A percentile compares a stretch with the other conserved stretches of the same genome.
phyloP scores from a whole-genome alignment of 1,140 invertebrate genomes.

The Zeugodacus cucurbitae region DNA sequence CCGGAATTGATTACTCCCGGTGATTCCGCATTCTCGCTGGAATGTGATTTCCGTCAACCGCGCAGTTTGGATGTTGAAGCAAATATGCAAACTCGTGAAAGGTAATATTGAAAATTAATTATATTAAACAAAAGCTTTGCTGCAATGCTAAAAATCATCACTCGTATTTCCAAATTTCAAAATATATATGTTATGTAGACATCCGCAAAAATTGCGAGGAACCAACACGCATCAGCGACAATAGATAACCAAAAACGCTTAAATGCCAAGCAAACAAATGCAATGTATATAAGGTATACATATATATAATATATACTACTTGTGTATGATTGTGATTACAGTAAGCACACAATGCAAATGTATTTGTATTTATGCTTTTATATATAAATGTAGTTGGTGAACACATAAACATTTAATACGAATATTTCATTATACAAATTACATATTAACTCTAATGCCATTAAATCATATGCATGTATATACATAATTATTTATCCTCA shows the following conservation, averaged over 20 bases:
- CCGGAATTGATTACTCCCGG: slow-evolving; percentile 73
- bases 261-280: slow-evolving; percentile 44
- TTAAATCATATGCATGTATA: too few species aligned
- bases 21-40: slow-evolving; percentile 72
- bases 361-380: neutral
- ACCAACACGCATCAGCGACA: slow-evolving; percentile 57
- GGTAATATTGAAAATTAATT: slow-evolving; percentile 51
- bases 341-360: neutral
- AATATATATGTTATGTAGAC: slow-evolving; percentile 55
- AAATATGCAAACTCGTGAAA: slow-evolving; percentile 66
- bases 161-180: slow-evolving; percentile 15
- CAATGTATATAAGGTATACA: slow-evolving; percentile 62
- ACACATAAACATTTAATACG: neutral
- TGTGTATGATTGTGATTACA: neutral
- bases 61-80: slow-evolving; percentile 68
- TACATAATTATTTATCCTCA: too few species aligned
- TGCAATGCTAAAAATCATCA: slow-evolving; percentile 34
- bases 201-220: slow-evolving; percentile 65
- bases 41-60: slow-evolving; percentile 71
- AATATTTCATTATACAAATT: neutral
- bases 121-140: slow-evolving; percentile 37
- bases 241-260: slow-evolving; percentile 50
- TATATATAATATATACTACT: too few species aligned
- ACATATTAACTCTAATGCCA: neutral
- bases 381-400: neutral